Base-by-base conservation (phyloP, 2,113 vertebrate genomes). In the Misgurnus anguillicaudatus region DNA sequence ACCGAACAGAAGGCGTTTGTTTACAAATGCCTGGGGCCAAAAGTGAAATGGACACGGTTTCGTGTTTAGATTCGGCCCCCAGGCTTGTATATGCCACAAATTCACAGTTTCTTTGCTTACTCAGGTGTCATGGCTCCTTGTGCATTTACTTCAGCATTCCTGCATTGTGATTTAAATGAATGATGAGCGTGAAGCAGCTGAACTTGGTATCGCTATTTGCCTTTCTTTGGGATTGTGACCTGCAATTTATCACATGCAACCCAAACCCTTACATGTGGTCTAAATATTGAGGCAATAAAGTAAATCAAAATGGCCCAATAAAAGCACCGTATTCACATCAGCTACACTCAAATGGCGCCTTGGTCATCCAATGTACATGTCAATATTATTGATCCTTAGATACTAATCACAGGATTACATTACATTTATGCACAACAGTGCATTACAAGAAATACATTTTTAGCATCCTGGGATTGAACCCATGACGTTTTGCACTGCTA, bases 1-100 rank as follows among this genome's bases (percentile, higher is more conserved):
- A 62, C 19, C 13, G 66, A 76, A 79, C 80, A 85, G 80, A 83
- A 87, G 84, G 80, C 53, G 80, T 71, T 82, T 86, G 83, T 90
- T 86, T 88, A 84, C 83, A 77, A 75, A 80, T 6, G 41, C 75
- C 39, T 31, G 51, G 69, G 69, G 80, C 78, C 73, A 48, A 82
- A 85, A 77, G 79, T 75, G 83, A 64, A 85, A 63, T 62, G 81
- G 81, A 80, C 80, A 11, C 5, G 63, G 67, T 80, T 83, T 84
- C 64, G 73, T 88, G 79, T 85, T 86, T 82, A 63, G 83, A 67
- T 80, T 82, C 83, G 75, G 85, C 76, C 84, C 83, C 63, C 75
- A 63, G 86, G 80, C 82, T 87, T 88, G 87, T 89, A 88, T 88
- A 85, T 80, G 77, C 85, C 63, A 48, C 79, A 41, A 9, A 86